A percentile compares a stretch with the other conserved stretches of the same genome.
Conservation (phyloP, 1,140 invertebrate genomes). For the Heterodera carotae region DNA sequence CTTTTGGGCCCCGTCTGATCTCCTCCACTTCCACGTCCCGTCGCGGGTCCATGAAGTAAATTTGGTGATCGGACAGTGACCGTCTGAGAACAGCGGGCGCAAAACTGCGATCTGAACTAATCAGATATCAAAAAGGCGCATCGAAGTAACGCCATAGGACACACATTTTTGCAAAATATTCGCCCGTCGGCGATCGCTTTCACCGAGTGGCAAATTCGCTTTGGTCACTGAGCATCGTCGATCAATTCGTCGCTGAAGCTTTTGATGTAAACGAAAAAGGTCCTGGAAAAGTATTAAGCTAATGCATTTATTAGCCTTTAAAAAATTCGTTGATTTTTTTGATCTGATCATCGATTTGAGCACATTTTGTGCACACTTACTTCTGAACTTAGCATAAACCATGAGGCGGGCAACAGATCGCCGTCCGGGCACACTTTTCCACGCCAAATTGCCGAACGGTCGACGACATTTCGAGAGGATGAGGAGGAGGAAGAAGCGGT, state of each 20-base stretch:
- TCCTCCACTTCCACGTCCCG: constrained; percentile 23
- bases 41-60: constrained; percentile 28
- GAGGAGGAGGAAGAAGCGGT: neutral
- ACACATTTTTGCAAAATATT: constrained; percentile 28
- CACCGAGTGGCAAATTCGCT: constrained; percentile 23
- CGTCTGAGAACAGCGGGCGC: neutral
- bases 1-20: constrained; percentile 3
- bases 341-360: too few relatives aligned
- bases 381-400: constrained; percentile 16
- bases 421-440: constrained; percentile 3
- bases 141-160: neutral
- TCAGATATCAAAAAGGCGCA: neutral
- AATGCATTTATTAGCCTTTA: too few relatives aligned
- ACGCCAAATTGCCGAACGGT: neutral
- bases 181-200: neutral
- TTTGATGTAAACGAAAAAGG: constrained; percentile 5
- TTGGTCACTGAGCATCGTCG: constrained; percentile 9
- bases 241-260: constrained; percentile 15
- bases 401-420: constrained; percentile 14
- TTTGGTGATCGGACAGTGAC: constrained; percentile 24
- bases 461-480: too few relatives aligned
- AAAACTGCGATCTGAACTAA: neutral
- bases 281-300: neutral
- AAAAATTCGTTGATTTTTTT: too few relatives aligned
- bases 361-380: neutral